Percentiles rank a stretch among this genome's conserved stretches.
Evolutionary conservation across 2,797 vertebrate species (phyloP).

Genomic region (Gephyroberyx darwinii): DNA sequence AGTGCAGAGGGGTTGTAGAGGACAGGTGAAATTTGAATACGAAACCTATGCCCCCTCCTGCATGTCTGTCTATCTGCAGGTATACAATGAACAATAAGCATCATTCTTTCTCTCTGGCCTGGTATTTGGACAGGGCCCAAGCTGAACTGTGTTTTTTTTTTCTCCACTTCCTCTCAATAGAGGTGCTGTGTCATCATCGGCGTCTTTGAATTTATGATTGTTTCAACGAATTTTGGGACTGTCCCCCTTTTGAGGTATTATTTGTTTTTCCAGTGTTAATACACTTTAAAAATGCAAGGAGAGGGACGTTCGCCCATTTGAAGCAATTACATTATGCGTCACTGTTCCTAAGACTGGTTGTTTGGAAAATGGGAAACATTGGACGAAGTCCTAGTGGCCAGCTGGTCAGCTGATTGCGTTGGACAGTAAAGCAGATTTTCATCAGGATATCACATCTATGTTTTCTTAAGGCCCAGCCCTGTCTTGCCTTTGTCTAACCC

Average conservation of each 20-base stretch:
- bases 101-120: conserved; percentile 58
- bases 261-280: conserved; percentile 8
- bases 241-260: not conserved
- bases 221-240: conserved; percentile 5
- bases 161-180: conserved; percentile 19
- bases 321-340: conserved; percentile 29
- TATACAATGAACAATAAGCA: conserved; percentile 67
- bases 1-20: conserved; percentile 28
- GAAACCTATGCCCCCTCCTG: conserved; percentile 35
- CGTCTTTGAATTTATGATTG: conserved; percentile 14
- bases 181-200: conserved; percentile 32
- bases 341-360: conserved; percentile 13
- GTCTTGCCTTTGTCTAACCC: not conserved
- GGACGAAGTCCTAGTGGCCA: not conserved
- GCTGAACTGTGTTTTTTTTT: conserved; percentile 3
- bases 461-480: not conserved
- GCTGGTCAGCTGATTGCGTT: not conserved
- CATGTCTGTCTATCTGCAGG: conserved; percentile 55
- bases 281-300: conserved; percentile 12
- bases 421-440: not conserved
- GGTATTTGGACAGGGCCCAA: conserved; percentile 55
- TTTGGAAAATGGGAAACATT: not conserved
- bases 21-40: conserved; percentile 62
- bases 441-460: not conserved
- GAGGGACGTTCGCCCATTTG: not conserved